Evolutionary conservation across 1,140 invertebrate genomes (phyloP).

Genomic region (Danaus plexippus): DNA sequence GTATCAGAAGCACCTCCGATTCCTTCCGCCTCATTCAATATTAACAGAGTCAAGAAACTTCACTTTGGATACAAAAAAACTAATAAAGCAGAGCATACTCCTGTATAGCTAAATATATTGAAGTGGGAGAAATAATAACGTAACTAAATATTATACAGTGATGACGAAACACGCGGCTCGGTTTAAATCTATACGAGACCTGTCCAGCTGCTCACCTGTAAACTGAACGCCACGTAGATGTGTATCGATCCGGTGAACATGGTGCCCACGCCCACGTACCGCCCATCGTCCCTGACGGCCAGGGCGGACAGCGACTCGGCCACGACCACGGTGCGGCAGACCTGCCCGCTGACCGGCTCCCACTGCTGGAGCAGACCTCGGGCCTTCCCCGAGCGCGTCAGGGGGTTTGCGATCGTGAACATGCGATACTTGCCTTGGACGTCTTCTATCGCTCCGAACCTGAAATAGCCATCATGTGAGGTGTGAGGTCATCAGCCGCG

Average conservation of each 20-base stretch:
- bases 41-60: too few species aligned
- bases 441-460: conserved; percentile 80
- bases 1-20: too few species aligned
- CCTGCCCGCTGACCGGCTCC: conserved; percentile 71
- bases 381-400: conserved; percentile 77
- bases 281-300: conserved; percentile 90
- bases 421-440: conserved; percentile 77
- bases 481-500: too few species aligned
- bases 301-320: conserved; percentile 87
- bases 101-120: too few species aligned
- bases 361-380: conserved; percentile 82
- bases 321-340: conserved; percentile 73
- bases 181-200: too few species aligned
- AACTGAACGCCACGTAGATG: conserved; percentile 92
- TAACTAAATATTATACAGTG: too few species aligned
- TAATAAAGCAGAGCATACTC: not conserved
- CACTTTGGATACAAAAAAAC: not conserved
- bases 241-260: conserved; percentile 93
- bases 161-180: too few species aligned
- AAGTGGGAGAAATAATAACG: too few species aligned
- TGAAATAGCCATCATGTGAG: conserved; percentile 42
- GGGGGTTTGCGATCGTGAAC: conserved; percentile 88
- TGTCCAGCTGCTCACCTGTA: conserved; percentile 77
- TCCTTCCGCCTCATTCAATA: too few species aligned
- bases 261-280: conserved; percentile 92